Evolutionary conservation across 2,888 invertebrate genomes (phyloP).

Genomic region (Scelioninae gen. 1): DNA sequence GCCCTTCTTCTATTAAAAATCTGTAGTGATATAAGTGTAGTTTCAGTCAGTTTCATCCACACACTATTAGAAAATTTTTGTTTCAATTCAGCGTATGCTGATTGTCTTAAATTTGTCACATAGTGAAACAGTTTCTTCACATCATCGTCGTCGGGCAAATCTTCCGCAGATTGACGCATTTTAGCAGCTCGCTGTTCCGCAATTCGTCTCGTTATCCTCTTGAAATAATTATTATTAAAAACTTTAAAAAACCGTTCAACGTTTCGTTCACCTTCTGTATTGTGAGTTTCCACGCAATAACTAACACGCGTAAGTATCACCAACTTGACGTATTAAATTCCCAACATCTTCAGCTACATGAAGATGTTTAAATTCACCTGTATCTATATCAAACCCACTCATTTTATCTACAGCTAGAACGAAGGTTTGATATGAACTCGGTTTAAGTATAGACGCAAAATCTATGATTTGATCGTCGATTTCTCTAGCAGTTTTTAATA

Average conservation of each 20-base stretch:
- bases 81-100: not conserved
- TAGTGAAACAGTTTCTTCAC: slow-evolving; percentile 19
- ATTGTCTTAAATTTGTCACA: not conserved
- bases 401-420: not conserved
- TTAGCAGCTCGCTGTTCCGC: slow-evolving; percentile 24
- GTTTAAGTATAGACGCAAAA: slow-evolving; percentile 8
- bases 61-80: not conserved
- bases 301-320: not conserved
- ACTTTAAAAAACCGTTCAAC: slow-evolving; percentile 28
- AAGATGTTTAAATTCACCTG: slow-evolving; percentile 10
- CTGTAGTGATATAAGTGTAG: slow-evolving; percentile 11
- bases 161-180: not conserved
- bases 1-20: slow-evolving; percentile 29
- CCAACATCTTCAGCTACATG: slow-evolving; percentile 6
- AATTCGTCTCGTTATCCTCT: slow-evolving; percentile 12
- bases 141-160: slow-evolving; percentile 23
- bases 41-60: slow-evolving; percentile 18
- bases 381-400: slow-evolving; percentile 5
- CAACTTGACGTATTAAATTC: slow-evolving; percentile 21
- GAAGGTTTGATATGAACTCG: slow-evolving; percentile 1
- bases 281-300: slow-evolving; percentile 5
- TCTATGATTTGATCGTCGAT: not conserved
- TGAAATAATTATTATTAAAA: slow-evolving; percentile 20
- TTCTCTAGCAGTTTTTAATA: not conserved
- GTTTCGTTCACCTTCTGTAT: not conserved